Conservation (phyloP, 1,140 invertebrate species). For the Mizuhopecten yessoensis region DNA sequence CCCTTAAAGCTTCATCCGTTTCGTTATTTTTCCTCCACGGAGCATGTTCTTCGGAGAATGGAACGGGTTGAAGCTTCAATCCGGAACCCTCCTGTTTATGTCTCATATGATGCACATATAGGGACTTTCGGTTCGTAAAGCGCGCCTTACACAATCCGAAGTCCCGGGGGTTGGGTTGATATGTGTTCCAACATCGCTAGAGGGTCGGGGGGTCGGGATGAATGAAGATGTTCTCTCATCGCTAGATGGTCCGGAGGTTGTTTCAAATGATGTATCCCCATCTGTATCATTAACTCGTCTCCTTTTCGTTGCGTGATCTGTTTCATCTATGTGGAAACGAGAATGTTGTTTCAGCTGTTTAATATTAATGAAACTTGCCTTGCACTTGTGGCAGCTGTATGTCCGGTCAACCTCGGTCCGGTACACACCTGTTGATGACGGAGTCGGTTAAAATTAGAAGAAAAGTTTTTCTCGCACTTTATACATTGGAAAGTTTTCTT, state of each 20-base stretch:
- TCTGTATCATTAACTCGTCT: neutral
- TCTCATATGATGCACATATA: neutral
- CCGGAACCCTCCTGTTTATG: neutral
- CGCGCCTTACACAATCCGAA: neutral
- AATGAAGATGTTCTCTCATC: too few relatives aligned
- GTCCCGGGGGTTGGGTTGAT: neutral
- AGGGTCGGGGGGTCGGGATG: neutral
- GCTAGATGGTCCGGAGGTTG: neutral
- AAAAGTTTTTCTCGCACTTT: neutral
- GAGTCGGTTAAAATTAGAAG: neutral
- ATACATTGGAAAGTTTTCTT: neutral
- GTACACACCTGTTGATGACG: neutral
- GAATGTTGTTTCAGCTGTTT: neutral
- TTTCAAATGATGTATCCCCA: neutral
- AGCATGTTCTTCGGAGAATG: neutral
- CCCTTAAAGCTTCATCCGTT: slow-evolving; percentile 34
- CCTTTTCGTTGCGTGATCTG: neutral
- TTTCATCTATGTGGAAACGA: neutral
- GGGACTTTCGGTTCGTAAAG: neutral
- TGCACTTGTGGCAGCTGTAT: neutral
- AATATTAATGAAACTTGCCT: neutral
- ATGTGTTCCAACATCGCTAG: too few relatives aligned
- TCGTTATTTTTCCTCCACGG: neutral
- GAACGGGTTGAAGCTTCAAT: neutral
- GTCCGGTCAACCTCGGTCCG: neutral